Evolutionary conservation across 2,888 invertebrate genomes (phyloP).

Genomic region (Drosophila fulvimacula): DNA sequence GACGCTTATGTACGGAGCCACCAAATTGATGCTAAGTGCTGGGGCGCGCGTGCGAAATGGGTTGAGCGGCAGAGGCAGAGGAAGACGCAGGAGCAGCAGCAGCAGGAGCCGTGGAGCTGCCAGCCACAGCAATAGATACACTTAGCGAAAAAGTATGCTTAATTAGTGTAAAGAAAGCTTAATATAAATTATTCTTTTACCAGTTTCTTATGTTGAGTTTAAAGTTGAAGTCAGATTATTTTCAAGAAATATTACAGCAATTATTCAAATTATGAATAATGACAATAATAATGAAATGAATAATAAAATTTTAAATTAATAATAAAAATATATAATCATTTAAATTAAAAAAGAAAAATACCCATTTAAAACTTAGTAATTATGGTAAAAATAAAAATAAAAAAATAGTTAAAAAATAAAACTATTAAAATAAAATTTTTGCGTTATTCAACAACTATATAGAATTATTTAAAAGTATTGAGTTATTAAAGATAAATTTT

Average conservation of each 20-base stretch:
- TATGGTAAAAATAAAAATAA: not conserved
- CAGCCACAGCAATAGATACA: slow-evolving; percentile 9
- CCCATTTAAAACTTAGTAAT: too few relatives aligned
- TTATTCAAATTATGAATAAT: too few relatives aligned
- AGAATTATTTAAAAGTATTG: too few relatives aligned
- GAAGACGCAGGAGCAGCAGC: not conserved
- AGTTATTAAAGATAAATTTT: too few relatives aligned
- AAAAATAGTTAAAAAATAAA: too few relatives aligned
- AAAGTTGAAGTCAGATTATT: not conserved
- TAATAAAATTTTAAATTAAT: not conserved
- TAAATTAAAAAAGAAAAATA: not conserved
- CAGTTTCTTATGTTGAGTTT: not conserved
- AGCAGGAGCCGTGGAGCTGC: slow-evolving; percentile 8
- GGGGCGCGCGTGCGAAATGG: slow-evolving; percentile 78
- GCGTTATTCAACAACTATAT: too few relatives aligned
- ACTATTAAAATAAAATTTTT: too few relatives aligned
- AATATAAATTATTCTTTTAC: not conserved
- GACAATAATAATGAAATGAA: too few relatives aligned
- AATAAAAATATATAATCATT: not conserved
- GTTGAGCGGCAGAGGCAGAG: slow-evolving; percentile 46
- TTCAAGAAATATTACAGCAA: not conserved
- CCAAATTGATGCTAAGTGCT: slow-evolving; percentile 79
- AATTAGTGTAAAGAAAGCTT: not conserved
- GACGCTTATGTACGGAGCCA: slow-evolving; percentile 66
- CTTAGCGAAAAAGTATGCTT: slow-evolving; percentile 4